These are phyloP conservation scores for Arvicanthis niloticus DNA, from an alignment of 2,113 vertebrate genomes.

Conservation along the genomic window DNA sequence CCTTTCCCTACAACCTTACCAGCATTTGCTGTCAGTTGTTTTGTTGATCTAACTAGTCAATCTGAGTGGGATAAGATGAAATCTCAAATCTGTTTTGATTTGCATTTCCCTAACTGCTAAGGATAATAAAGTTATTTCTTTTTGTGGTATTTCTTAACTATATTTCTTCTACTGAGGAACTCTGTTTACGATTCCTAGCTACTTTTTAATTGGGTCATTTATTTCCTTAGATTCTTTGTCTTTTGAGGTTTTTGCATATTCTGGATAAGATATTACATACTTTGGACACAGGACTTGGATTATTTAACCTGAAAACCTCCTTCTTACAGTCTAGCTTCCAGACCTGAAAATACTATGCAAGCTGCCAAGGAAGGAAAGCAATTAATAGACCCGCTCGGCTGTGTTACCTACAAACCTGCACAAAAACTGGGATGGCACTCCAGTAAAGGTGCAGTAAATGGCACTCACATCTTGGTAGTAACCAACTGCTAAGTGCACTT, in stretches of 20 bases:
- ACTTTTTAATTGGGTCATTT: not conserved
- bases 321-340: not conserved
- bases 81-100: slow-evolving; percentile 41
- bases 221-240: not conserved
- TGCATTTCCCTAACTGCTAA: slow-evolving; percentile 1
- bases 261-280: not conserved
- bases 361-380: not conserved
- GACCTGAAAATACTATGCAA: not conserved
- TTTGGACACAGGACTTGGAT: not conserved
- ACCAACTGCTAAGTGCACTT: not conserved
- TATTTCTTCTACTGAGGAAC: not conserved
- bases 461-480: not conserved
- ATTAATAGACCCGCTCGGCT: not conserved
- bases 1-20: not conserved
- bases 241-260: not conserved
- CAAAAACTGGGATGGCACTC: not conserved
- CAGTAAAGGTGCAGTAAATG: not conserved
- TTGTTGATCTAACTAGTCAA: not conserved
- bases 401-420: not conserved
- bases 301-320: not conserved
- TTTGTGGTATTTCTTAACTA: not conserved
- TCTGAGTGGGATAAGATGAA: not conserved
- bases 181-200: not conserved
- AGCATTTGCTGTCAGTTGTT: not conserved
- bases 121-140: not conserved